These are phyloP conservation scores for Anas georgica DNA, from an alignment of 2,797 vertebrate species.

Conservation along the genomic window DNA sequence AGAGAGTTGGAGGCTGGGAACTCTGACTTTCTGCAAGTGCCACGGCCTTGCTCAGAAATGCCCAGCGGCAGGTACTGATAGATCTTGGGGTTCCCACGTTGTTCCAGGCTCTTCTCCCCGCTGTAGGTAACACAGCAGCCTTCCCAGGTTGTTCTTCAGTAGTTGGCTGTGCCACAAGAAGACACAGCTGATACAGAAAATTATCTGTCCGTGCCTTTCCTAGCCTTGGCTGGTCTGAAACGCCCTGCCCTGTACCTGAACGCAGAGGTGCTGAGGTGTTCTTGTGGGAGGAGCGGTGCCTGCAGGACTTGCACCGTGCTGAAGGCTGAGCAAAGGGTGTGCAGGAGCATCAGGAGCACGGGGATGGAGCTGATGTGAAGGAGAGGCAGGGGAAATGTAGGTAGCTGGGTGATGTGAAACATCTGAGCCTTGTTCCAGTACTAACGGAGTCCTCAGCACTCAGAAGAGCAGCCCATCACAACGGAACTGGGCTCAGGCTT, in stretches of 20 bases:
- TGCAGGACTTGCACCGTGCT: not conserved
- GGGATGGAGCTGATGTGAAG: not conserved
- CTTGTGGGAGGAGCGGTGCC: not conserved
- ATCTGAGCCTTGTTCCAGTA: not conserved
- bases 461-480: not conserved
- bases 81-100: not conserved
- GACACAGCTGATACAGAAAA: not conserved
- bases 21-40: not conserved
- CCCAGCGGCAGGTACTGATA: not conserved
- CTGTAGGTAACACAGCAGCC: not conserved
- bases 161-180: not conserved
- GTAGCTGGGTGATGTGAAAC: not conserved
- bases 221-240: not conserved
- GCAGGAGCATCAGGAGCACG: not conserved
- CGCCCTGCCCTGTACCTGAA: not conserved
- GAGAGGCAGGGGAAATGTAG: not conserved
- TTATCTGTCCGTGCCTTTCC: not conserved
- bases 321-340: accelerated
- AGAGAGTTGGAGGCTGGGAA: not conserved
- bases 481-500: not conserved
- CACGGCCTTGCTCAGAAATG: not conserved
- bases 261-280: not conserved
- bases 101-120: not conserved
- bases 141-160: not conserved
- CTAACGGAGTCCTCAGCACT: not conserved